A percentile compares a stretch with the other conserved stretches of the same genome.
Conservation (phyloP, 1,140 invertebrate genomes). For the Ostrea edulis region DNA sequence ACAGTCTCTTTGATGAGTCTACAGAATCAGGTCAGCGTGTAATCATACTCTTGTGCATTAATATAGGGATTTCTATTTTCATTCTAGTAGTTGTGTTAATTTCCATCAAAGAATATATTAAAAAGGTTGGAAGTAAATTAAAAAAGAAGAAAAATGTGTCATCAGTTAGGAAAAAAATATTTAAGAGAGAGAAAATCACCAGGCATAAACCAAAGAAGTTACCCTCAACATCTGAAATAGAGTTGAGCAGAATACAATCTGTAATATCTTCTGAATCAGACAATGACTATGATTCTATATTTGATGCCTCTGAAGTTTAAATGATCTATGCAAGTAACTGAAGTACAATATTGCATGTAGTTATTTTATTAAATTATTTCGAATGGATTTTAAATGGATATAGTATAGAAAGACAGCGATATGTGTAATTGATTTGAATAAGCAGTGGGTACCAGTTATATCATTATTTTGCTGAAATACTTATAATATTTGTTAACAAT, state of each 20-base stretch:
- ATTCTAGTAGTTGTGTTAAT: constrained; percentile 1
- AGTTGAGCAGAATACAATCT: constrained; percentile 3
- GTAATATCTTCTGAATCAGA: no score
- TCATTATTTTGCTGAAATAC: neutral
- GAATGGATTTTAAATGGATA: constrained; percentile 7
- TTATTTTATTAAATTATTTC: constrained; percentile 4
- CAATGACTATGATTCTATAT: constrained; percentile 2
- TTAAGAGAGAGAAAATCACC: no score
- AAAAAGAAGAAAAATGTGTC: neutral
- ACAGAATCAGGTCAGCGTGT: constrained; percentile 1
- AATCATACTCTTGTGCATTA: neutral
- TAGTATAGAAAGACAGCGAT: constrained; percentile 1
- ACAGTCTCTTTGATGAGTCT: neutral
- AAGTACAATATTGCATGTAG: neutral
- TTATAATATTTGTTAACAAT: constrained; percentile 2
- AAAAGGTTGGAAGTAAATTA: constrained; percentile 7
- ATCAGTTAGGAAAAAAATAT: neutral
- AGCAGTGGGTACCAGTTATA: constrained; percentile 1
- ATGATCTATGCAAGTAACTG: constrained; percentile 6
- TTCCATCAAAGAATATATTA: neutral
- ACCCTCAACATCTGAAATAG: neutral
- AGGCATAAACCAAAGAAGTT: neutral
- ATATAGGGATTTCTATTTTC: constrained; percentile 1
- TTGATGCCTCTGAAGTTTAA: constrained; percentile 1
- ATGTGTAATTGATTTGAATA: constrained; percentile 7